Evolutionary conservation across 2,797 vertebrate species (phyloP).

Genomic region (Mormyrus proboscirostris): DNA sequence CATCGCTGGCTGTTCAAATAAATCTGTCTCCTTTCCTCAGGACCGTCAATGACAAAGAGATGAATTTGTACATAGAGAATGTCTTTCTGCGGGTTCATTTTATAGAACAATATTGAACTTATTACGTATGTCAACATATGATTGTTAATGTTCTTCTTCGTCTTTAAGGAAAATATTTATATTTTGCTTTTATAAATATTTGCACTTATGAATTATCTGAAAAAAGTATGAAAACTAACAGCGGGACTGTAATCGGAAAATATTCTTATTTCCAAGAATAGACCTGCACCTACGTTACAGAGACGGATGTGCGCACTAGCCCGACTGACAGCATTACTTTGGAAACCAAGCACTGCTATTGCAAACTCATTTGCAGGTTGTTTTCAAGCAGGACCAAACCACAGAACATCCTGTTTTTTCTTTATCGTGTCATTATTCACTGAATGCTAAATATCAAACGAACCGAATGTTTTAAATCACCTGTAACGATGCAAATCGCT

Average conservation of each 20-base stretch:
- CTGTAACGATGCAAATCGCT: slow-evolving; percentile 11
- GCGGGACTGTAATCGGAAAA: background rate
- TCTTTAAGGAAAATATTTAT: background rate
- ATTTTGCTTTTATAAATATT: background rate
- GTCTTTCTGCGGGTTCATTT: background rate
- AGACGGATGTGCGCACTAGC: background rate
- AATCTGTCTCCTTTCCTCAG: background rate
- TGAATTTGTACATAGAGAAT: background rate
- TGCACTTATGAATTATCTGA: background rate
- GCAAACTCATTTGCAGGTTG: background rate
- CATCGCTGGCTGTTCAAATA: background rate
- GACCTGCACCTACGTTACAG: background rate
- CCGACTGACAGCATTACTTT: background rate
- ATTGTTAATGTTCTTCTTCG: background rate
- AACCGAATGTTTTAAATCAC: slow-evolving; percentile 10
- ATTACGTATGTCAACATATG: background rate
- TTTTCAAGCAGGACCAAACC: slow-evolving; percentile 10
- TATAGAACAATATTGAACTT: background rate
- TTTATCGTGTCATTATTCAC: background rate
- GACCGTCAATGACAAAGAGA: background rate
- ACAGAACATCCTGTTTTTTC: slow-evolving; percentile 10
- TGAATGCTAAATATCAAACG: background rate
- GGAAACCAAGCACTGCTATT: background rate
- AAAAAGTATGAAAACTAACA: background rate
- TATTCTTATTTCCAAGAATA: background rate